phyloP scores from a whole-genome alignment of 2,888 invertebrate genomes.

The Scrobipalpa atriplicella region DNA sequence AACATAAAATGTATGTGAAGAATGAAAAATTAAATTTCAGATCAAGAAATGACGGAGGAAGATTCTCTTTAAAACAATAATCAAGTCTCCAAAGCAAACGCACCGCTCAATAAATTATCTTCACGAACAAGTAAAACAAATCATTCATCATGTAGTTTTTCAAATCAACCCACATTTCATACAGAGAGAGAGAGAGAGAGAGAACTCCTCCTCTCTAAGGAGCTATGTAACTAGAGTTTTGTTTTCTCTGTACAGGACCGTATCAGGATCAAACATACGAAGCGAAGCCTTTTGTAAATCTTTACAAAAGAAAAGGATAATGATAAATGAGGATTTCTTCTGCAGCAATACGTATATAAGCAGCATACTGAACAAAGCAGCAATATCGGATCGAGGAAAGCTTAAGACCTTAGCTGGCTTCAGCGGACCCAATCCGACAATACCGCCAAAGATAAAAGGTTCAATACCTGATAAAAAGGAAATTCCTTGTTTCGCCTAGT shows the following conservation, averaged over 20 bases:
- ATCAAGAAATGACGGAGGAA: too few species aligned
- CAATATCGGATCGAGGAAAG: constrained; percentile 23
- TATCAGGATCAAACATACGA: constrained; percentile 1
- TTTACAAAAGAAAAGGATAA: constrained; percentile 6
- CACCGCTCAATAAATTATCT: neutral
- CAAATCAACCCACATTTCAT: constrained; percentile 20
- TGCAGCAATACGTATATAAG: constrained; percentile 12
- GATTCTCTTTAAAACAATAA: too few species aligned
- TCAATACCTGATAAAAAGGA: constrained; percentile 13
- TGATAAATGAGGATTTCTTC: constrained; percentile 20
- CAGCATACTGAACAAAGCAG: constrained; percentile 2
- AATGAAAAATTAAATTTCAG: too few species aligned
- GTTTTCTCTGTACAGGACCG: too few species aligned
- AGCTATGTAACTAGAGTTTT: too few species aligned
- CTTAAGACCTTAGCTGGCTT: constrained; percentile 26
- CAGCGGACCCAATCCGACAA: constrained; percentile 28
- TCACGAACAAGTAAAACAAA: constrained; percentile 3
- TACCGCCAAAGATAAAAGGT: constrained; percentile 25
- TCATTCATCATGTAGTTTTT: constrained; percentile 6
- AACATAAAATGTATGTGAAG: too few species aligned
- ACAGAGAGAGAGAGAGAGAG: neutral
- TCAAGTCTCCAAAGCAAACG: neutral
- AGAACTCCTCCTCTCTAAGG: too few species aligned
- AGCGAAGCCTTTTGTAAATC: constrained; percentile 18
- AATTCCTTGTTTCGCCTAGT: neutral